Evolutionary conservation across 2,888 invertebrate genomes (phyloP).

Genomic region (Napeogenes inachia): DNA sequence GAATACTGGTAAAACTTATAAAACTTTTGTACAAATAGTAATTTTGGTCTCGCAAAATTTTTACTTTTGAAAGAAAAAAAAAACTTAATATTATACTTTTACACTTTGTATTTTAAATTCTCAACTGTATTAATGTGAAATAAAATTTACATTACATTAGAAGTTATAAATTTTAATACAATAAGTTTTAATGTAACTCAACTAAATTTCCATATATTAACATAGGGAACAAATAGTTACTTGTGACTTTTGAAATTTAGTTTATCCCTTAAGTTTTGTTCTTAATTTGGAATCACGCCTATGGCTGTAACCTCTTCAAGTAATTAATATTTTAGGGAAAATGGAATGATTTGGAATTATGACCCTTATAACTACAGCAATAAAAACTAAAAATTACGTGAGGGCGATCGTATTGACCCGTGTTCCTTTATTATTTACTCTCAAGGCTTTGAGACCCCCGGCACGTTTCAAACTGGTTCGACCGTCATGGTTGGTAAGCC

Average conservation of each 20-base stretch:
- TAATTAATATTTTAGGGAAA: constrained; percentile 34
- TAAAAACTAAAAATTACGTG: constrained; percentile 21
- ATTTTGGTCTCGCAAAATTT: too few relatives aligned
- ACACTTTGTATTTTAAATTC: too few relatives aligned
- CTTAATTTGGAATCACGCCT: constrained; percentile 40
- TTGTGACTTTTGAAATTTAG: constrained; percentile 32
- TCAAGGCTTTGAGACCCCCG: constrained; percentile 40
- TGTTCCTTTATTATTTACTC: constrained; percentile 43
- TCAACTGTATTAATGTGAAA: too few relatives aligned
- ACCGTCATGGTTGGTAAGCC: constrained; percentile 37
- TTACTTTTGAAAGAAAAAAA: too few relatives aligned
- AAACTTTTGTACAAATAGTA: not conserved
- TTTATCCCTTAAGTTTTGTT: constrained; percentile 38
- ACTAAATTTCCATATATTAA: too few relatives aligned
- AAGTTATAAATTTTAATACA: too few relatives aligned
- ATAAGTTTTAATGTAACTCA: too few relatives aligned
- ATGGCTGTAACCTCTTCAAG: constrained; percentile 28
- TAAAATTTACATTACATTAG: too few relatives aligned
- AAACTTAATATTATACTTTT: too few relatives aligned
- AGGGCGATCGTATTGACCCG: constrained; percentile 19
- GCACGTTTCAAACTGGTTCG: constrained; percentile 48
- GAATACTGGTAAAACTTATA: not conserved
- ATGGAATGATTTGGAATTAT: constrained; percentile 25
- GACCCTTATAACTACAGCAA: constrained; percentile 11
- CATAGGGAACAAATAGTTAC: too few relatives aligned